Percentiles rank a stretch among this genome's conserved stretches.
Evolutionary conservation across 2,797 vertebrate species (phyloP).

Genomic region (Sparus aurata): DNA sequence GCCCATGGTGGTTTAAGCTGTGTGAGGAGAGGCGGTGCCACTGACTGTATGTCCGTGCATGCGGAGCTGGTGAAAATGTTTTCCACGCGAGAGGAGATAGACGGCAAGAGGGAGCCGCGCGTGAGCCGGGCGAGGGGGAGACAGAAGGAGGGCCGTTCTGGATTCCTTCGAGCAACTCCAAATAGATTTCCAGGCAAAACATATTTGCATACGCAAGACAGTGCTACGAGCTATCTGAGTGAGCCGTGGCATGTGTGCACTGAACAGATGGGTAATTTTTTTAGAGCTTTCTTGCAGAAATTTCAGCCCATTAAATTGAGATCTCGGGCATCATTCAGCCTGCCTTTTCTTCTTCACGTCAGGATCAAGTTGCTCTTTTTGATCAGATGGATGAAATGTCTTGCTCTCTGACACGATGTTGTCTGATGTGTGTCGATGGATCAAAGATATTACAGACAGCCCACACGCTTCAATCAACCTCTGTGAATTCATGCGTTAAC

Average conservation of each 20-base stretch:
- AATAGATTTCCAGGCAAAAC: slow-evolving; percentile 91
- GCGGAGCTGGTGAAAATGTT: slow-evolving; percentile 84
- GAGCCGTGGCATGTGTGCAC: slow-evolving; percentile 81
- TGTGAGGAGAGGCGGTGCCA: slow-evolving; percentile 62
- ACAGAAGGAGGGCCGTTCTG: slow-evolving; percentile 91
- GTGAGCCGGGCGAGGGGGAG: slow-evolving; percentile 78
- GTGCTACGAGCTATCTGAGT: slow-evolving; percentile 84
- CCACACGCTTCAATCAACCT: not conserved
- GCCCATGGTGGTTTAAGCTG: slow-evolving; percentile 77
- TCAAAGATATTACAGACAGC: not conserved
- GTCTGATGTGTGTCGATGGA: not conserved
- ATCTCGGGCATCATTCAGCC: slow-evolving; percentile 66
- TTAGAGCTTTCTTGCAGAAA: slow-evolving; percentile 85
- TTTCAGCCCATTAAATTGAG: slow-evolving; percentile 80
- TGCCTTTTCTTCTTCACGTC: slow-evolving; percentile 55
- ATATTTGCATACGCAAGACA: slow-evolving; percentile 89
- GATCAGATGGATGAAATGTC: not conserved
- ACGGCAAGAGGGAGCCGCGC: slow-evolving; percentile 68
- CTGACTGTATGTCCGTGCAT: slow-evolving; percentile 70
- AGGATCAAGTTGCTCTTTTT: slow-evolving; percentile 40
- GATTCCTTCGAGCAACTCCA: slow-evolving; percentile 91
- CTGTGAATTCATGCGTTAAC: slow-evolving; percentile 9
- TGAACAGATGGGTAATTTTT: slow-evolving; percentile 86
- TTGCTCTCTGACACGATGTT: too few relatives aligned
- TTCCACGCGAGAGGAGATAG: slow-evolving; percentile 84